These are phyloP conservation scores for Drosophila emarginata DNA, from an alignment of 2,888 invertebrate species.

Conservation along the genomic window DNA sequence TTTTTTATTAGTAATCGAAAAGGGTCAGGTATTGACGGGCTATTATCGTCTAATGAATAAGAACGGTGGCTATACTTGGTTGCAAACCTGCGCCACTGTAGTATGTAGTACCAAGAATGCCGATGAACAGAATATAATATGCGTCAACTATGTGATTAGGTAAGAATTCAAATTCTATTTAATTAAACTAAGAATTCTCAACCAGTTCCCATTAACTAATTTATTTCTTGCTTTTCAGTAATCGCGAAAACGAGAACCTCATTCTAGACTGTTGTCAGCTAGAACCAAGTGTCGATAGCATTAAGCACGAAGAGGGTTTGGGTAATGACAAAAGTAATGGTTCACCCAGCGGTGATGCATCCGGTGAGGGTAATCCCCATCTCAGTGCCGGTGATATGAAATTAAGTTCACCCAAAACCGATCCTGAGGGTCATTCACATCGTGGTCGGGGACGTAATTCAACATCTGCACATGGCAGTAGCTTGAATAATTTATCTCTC, in stretches of 20 bases:
- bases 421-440: constrained; percentile 74
- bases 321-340: constrained; percentile 91
- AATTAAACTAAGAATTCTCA: too few species aligned
- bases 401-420: constrained; percentile 83
- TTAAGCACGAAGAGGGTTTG: constrained; percentile 88
- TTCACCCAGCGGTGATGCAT: constrained; percentile 92
- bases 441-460: constrained; percentile 78
- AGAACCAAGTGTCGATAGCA: constrained; percentile 90
- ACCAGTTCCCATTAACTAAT: neutral
- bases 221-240: constrained; percentile 51
- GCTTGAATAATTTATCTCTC: constrained; percentile 68
- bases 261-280: constrained; percentile 97
- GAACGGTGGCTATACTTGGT: constrained; percentile 97
- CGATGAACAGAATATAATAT: constrained; percentile 98
- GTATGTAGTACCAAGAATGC: constrained; percentile 97
- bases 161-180: constrained; percentile 75
- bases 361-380: constrained; percentile 82
- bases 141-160: constrained; percentile 98
- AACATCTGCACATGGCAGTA: constrained; percentile 66
- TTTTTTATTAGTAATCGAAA: constrained; percentile 90
- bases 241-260: constrained; percentile 91
- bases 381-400: constrained; percentile 78
- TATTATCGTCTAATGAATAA: constrained; percentile 98
- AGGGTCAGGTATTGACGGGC: constrained; percentile 97
- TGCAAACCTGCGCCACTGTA: constrained; percentile 98